Evolutionary conservation across 23 tunicate species (phyloP), one percentile per base, ranked within the genome.

Genomic region (Halocynthia aurantium): DNA sequence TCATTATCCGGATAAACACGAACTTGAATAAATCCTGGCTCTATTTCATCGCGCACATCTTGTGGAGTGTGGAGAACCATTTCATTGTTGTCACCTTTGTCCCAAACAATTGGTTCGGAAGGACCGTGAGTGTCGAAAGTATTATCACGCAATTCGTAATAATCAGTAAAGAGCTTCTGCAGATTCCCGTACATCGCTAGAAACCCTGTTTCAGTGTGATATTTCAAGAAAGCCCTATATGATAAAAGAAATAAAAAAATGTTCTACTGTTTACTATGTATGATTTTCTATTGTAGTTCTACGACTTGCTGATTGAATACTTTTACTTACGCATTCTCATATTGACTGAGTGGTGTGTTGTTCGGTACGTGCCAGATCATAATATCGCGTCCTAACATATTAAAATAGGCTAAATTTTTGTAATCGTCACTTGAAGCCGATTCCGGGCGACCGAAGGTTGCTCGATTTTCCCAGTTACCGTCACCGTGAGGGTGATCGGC

Each of bases 331-430:
- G 22, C 20, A 11, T 18, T 11, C 31, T 18, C 72, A 67, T n/a
- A 67, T 2, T 67, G 22, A 2, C 54, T 6, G 73, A 69, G 13
- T 20, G 83, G 83, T 6, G 76, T 80, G 69, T 80, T 58, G 40
- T 80, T 80, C 7, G 83, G 83, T 15, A 68, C 65, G 8, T 80
- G 83, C 83, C 83, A 80, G 61, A 80, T 67, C 83, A 80, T 80
- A 15, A 80, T 80, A 22, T 80, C 76, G 7, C 40, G 50, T n/a
- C 76, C 83, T 6, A 54, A 52, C 75, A 80, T 80, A 19, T 65
- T 19, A 69, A 69, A 80, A 55, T 69, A 80, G n/a, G 68, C 83
- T 17, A 61, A 68, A 67, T 53, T 80, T 80, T 80, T 80, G 76
- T 52, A 80, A 56, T 80, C 83, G 50, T 55, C 83, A 22, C 83